A percentile compares a stretch with the other conserved stretches of the same genome.
Evolutionary conservation across 1,140 invertebrate genomes (phyloP).

Genomic region (Nebria ingens): DNA sequence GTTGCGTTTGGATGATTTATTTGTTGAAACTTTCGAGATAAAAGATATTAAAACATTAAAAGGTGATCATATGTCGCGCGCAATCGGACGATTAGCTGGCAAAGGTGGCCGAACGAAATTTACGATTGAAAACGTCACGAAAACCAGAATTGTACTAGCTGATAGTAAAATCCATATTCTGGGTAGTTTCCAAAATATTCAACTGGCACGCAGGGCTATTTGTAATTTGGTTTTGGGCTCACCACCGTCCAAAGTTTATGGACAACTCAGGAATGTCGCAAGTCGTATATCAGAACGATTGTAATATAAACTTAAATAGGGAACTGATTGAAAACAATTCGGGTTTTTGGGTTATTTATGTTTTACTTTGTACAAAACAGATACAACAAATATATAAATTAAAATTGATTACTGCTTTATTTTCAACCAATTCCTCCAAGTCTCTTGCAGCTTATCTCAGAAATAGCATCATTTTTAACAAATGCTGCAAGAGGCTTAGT

Average conservation of each 20-base stretch:
- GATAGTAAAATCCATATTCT: slow-evolving; percentile 96
- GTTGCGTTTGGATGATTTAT: slow-evolving; percentile 91
- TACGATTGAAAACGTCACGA: slow-evolving; percentile 98
- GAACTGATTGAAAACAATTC: no score
- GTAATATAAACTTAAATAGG: slow-evolving; percentile 36
- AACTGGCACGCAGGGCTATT: slow-evolving; percentile 87
- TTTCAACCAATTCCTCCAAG: no score
- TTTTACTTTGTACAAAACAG: background rate
- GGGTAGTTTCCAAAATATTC: slow-evolving; percentile 96
- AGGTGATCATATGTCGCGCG: slow-evolving; percentile 91
- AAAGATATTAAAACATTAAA: slow-evolving; percentile 94
- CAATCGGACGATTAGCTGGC: slow-evolving; percentile 92
- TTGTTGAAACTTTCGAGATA: slow-evolving; percentile 94
- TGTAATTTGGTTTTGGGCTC: slow-evolving; percentile 96
- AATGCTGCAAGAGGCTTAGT: no score
- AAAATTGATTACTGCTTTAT: background rate
- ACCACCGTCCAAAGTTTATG: slow-evolving; percentile 93
- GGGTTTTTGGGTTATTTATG: slow-evolving; percentile 2
- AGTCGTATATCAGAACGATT: slow-evolving; percentile 70
- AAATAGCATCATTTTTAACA: no score
- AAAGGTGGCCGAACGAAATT: slow-evolving; percentile 96
- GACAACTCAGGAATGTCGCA: slow-evolving; percentile 78
- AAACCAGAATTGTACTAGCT: slow-evolving; percentile 95
- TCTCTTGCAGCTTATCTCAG: no score
- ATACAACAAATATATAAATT: background rate